These are phyloP conservation scores for Thaumatotibia leucotreta DNA, from an alignment of 1,140 invertebrate genomes.

Conservation along the genomic window DNA sequence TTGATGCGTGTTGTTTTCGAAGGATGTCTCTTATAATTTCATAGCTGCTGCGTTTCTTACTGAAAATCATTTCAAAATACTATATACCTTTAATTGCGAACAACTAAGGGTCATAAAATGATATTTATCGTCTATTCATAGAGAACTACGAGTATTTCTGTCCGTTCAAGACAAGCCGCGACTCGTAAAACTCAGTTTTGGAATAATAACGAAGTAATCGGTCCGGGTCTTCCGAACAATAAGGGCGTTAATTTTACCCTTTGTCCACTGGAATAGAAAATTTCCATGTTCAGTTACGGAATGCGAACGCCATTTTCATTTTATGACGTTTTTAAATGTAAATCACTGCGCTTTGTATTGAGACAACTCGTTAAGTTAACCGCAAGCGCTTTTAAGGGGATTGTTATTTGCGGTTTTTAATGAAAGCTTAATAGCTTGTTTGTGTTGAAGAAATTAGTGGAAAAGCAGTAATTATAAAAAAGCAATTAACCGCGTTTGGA, in stretches of 20 bases:
- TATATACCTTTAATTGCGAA: neutral
- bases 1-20: neutral
- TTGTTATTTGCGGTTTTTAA: neutral
- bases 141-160: slow-evolving; percentile 15
- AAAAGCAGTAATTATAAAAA: neutral
- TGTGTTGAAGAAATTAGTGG: neutral
- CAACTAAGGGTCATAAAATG: neutral
- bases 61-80: neutral
- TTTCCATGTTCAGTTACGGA: slow-evolving; percentile 62
- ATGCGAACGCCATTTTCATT: slow-evolving; percentile 45
- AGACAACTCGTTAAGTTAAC: slow-evolving; percentile 32
- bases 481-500: slow-evolving; percentile 1
- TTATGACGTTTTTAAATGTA: slow-evolving; percentile 62
- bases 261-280: slow-evolving; percentile 71
- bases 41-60: neutral
- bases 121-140: slow-evolving; percentile 6
- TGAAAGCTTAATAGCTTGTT: neutral
- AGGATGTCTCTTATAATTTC: neutral
- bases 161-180: slow-evolving; percentile 20
- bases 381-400: slow-evolving; percentile 1
- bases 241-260: slow-evolving; percentile 63
- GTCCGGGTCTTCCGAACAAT: slow-evolving; percentile 53
- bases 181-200: slow-evolving; percentile 55
- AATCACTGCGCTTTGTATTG: slow-evolving; percentile 56
- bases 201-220: slow-evolving; percentile 71